Conservation (phyloP, 1,140 invertebrate genomes). For the Musca domestica region DNA sequence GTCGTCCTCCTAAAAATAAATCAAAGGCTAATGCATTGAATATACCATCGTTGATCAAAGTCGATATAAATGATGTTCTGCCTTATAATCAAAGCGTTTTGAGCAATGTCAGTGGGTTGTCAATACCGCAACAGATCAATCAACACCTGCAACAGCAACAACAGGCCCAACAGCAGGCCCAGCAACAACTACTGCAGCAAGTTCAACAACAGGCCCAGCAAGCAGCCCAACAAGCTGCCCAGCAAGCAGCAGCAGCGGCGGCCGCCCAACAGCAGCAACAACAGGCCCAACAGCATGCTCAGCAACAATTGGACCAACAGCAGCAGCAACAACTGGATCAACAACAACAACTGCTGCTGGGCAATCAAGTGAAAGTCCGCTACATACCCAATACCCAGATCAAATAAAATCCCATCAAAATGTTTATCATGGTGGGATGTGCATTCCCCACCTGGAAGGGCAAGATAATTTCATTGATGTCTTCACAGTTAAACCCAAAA, state of each 20-base stretch:
- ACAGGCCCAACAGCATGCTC: constrained; percentile 29
- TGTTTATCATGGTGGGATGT: no score
- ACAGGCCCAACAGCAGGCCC: constrained; percentile 29
- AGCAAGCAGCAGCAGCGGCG: constrained; percentile 26
- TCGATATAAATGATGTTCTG: constrained; percentile 49
- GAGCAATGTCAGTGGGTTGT: constrained; percentile 48
- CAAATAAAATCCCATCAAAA: background rate
- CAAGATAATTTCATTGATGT: no score
- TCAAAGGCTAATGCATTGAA: constrained; percentile 30
- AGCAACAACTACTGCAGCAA: constrained; percentile 32
- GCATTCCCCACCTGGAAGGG: no score
- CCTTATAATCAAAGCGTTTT: constrained; percentile 48
- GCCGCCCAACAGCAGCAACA: constrained; percentile 38
- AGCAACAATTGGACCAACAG: constrained; percentile 33
- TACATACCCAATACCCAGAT: constrained; percentile 51
- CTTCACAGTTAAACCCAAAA: no score
- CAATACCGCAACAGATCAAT: constrained; percentile 51
- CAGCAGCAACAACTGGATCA: constrained; percentile 36
- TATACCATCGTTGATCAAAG: constrained; percentile 38
- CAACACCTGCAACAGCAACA: constrained; percentile 48
- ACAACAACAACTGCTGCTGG: constrained; percentile 35
- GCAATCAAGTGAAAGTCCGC: constrained; percentile 46
- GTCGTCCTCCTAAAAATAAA: constrained; percentile 50
- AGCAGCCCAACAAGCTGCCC: constrained; percentile 27
- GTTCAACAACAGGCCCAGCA: constrained; percentile 36